Base-by-base conservation (phyloP, 2,113 vertebrate genomes). In the Zootoca vivipara region DNA sequence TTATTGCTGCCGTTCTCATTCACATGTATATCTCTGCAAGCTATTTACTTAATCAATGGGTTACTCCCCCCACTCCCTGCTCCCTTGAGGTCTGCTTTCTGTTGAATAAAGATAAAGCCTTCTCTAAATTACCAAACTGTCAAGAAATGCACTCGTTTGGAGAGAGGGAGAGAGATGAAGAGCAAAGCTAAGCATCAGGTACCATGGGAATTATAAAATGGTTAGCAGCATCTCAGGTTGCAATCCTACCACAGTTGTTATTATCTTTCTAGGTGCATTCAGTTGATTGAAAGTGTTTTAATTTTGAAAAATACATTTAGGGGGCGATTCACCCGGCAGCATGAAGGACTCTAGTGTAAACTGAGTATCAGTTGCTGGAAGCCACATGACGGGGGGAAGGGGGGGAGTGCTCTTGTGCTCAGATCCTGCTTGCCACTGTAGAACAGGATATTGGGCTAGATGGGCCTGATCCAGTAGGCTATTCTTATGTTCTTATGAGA, bases 11-110 rank as follows among this genome's bases (percentile, higher is more conserved):
- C 28, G 30, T 22, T 84, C 58, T 74, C 58, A 65, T 81, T 64
- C 65, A 79, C 77, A 64, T 74, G 30, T 12, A 73, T 30, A 89
- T 85, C 77, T 89, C 88, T 89, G 7, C 69, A 74, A 85, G 83
- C 83, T 46, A 72, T 85, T 85, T 85, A 81, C 18, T 89, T 85
- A 81, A 89, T 80, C 83, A 81, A 20, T 81, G 13, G 58, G 74
- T 16, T 65, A 35, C 24, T 40, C 24, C 20, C 26, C 33, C 56
- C 16, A 62, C n/a, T 10, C 20, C 6, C 26, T 22, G 35, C 24
- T 64, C 74, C 56, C 30, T 30, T 40, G 7, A 35, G 77, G 56
- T 65, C 83, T 85, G 22, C n/a, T 65, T 35, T 89, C 56, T 85
- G 83, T 73, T 85, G 77, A 46, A 82, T 83, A 75, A 74, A 85